phyloP scores from a whole-genome alignment of 1,140 invertebrate species.

The Carposina sasakii region DNA sequence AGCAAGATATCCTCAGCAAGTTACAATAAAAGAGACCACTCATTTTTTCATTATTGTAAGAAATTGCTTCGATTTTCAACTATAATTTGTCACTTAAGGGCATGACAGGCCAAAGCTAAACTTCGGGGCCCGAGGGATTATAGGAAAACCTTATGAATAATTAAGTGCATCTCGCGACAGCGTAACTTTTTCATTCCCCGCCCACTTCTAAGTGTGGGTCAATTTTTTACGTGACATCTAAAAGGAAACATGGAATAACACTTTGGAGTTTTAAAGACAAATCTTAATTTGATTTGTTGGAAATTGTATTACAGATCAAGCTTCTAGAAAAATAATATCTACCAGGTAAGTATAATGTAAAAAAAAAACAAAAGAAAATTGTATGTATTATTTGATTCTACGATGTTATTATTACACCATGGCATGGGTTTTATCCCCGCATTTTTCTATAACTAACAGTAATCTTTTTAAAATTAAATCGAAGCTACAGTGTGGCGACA shows the following conservation, averaged over 20 bases:
- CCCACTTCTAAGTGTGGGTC: conserved; percentile 29
- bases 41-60: conserved; percentile 31
- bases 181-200: conserved; percentile 39
- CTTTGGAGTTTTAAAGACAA: conserved; percentile 27
- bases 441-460: too few relatives aligned
- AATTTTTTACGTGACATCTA: conserved; percentile 39
- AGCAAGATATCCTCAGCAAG: too few relatives aligned
- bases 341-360: too few relatives aligned
- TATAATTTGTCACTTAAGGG: conserved; percentile 59
- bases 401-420: too few relatives aligned
- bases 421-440: too few relatives aligned
- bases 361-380: too few relatives aligned
- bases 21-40: conserved; percentile 21
- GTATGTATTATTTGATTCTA: too few relatives aligned
- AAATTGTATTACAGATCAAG: too few relatives aligned
- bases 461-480: too few relatives aligned
- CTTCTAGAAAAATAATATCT: too few relatives aligned
- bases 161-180: conserved; percentile 39
- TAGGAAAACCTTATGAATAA: conserved; percentile 59
- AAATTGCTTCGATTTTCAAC: conserved; percentile 41
- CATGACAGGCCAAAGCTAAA: conserved; percentile 43
- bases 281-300: too few relatives aligned
- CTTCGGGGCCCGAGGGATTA: conserved; percentile 40
- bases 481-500: too few relatives aligned
- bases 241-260: conserved; percentile 36